Conservation (phyloP, 1,140 invertebrate genomes). For the Brachionus paranguensis region DNA sequence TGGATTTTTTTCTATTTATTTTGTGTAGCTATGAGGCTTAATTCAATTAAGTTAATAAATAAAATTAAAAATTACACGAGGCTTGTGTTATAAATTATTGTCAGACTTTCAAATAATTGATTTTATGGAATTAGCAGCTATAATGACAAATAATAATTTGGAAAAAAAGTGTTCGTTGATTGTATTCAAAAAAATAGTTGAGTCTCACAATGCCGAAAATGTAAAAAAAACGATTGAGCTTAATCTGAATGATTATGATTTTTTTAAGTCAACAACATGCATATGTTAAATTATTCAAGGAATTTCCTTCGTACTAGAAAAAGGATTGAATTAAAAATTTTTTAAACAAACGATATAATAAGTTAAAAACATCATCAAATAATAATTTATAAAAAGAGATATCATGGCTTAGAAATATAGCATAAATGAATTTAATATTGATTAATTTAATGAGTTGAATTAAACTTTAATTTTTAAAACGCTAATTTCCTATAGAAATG, state of each 20-base stretch:
- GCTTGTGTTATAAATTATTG: not conserved
- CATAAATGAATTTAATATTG: too few relatives aligned
- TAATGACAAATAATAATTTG: not conserved
- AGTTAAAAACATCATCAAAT: too few relatives aligned
- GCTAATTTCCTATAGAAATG: too few relatives aligned
- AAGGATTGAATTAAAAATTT: too few relatives aligned
- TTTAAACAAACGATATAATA: too few relatives aligned
- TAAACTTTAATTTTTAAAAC: too few relatives aligned
- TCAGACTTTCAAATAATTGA: not conserved
- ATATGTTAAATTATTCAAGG: too few relatives aligned
- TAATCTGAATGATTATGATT: not conserved
- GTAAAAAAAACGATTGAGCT: not conserved
- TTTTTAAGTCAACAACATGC: not conserved
- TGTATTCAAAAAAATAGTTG: not conserved
- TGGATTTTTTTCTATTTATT: not conserved
- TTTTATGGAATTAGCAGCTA: not conserved
- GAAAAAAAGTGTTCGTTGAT: not conserved
- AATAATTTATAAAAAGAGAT: too few relatives aligned
- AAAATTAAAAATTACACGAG: not conserved
- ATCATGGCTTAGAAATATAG: too few relatives aligned
- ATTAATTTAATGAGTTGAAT: too few relatives aligned
- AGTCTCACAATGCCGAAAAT: not conserved
- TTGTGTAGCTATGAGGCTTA: not conserved
- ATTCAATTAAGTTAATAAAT: not conserved
- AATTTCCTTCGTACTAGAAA: too few relatives aligned